Conservation (phyloP, 1,140 invertebrate genomes). For the Lerema accius region DNA sequence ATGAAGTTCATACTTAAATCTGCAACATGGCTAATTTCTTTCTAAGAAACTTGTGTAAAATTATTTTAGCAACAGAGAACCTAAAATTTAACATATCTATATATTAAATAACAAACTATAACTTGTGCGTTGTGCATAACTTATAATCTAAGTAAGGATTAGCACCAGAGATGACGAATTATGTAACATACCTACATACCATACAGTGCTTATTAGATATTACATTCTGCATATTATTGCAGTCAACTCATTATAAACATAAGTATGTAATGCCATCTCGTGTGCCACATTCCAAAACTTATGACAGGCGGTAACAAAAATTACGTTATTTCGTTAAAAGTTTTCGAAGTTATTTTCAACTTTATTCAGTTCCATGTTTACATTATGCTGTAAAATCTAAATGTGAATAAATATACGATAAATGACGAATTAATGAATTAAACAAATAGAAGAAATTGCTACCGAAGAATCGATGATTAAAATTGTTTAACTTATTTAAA, state of each 20-base stretch:
- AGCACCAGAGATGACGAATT: slow-evolving; percentile 19
- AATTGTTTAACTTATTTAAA: too few species aligned
- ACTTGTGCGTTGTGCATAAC: slow-evolving; percentile 22
- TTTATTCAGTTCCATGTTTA: too few species aligned
- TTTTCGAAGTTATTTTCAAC: too few species aligned
- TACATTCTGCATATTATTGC: neutral
- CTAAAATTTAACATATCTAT: slow-evolving; percentile 13
- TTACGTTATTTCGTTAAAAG: too few species aligned
- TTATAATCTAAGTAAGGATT: slow-evolving; percentile 9
- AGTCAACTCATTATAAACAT: neutral
- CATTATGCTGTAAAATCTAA: too few species aligned
- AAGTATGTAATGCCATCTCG: neutral
- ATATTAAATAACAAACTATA: slow-evolving; percentile 28
- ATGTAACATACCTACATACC: neutral
- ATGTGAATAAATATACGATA: too few species aligned
- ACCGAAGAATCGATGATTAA: too few species aligned
- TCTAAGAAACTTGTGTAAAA: slow-evolving; percentile 6
- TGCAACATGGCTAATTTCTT: neutral
- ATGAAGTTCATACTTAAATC: neutral
- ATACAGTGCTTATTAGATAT: neutral
- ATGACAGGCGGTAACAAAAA: neutral
- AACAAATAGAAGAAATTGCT: too few species aligned
- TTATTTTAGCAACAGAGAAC: slow-evolving; percentile 14
- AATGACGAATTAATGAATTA: too few species aligned
- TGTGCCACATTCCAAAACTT: neutral